Base-by-base conservation (phyloP, 2,113 vertebrate genomes). In the Sapajus apella region DNA sequence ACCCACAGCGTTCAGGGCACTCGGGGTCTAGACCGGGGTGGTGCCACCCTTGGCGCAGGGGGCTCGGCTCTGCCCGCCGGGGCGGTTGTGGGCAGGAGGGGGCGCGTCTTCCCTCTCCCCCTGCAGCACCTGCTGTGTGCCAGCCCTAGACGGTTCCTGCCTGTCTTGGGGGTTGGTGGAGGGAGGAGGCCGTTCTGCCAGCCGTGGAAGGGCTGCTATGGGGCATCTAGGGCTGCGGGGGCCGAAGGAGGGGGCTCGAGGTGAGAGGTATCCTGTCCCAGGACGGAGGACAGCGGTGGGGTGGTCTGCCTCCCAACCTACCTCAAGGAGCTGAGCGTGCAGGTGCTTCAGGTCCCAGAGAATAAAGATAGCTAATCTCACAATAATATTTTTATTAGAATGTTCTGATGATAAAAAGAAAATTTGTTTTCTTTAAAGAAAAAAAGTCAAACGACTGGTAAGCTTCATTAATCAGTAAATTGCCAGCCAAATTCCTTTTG, bases 381-480 rank as follows among this genome's bases (percentile, higher is more conserved):
- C 94, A 76, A 91, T 95, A 96, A 97, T 97, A 97, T 98, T 98
- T 98, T 97, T 98, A 97, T 97, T 98, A 98, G 97, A 95, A 96
- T 32, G 85, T 96, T 97, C 97, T 73, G 97, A 95, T 95, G 92
- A 96, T 97, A 97, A 96, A 90, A 98, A 97, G 97, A 96, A 98
- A 98, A 97, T 87, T 93, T 95, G 94, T 97, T 97, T 97, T 96
- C 97, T 96, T 90, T 96, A 97, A 95, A 92, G 75, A 96, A 83
- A 83, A 93, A 80, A 35, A 32, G 6, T 35, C 14, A 68, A 68
- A 68, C 16, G 14, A 68, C 66, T 68, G 6, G 14, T 68, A 68
- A 17, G 14, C 32, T 68, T 68, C 14, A 35, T 68, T 8, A 68
- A 68, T 17, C 66, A 35, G 32, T 35, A 68, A 68, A 68, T 32